A percentile compares a stretch with the other conserved stretches of the same genome.
phyloP scores from a whole-genome alignment of 2,888 invertebrate genomes.

The Dryocosmus kuriphilus region DNA sequence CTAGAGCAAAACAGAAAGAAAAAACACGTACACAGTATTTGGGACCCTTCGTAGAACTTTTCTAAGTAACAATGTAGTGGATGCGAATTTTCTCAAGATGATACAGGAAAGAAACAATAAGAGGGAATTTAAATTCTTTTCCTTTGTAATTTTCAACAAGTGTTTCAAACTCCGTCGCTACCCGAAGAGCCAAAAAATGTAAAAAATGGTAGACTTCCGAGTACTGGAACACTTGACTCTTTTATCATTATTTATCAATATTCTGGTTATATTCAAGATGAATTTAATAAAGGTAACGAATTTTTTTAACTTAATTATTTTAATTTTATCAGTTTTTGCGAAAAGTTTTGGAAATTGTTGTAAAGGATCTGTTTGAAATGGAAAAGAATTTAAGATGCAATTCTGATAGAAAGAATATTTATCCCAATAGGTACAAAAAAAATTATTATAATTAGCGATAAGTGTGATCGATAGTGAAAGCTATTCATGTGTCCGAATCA shows the following conservation, averaged over 20 bases:
- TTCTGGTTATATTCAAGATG: neutral
- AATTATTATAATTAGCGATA: slow-evolving; percentile 53
- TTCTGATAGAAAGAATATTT: slow-evolving; percentile 35
- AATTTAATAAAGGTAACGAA: neutral
- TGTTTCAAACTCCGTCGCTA: neutral
- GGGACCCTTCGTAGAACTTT: slow-evolving; percentile 67
- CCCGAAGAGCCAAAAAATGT: neutral
- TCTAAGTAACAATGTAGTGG: slow-evolving; percentile 52
- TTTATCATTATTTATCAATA: neutral
- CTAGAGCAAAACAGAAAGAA: slow-evolving; percentile 44
- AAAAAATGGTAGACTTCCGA: neutral
- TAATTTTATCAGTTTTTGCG: neutral
- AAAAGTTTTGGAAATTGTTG: slow-evolving; percentile 2
- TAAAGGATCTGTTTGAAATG: slow-evolving; percentile 21
- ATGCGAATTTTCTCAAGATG: slow-evolving; percentile 24
- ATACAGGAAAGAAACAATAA: slow-evolving; percentile 37
- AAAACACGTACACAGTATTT: slow-evolving; percentile 59
- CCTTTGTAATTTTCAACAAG: neutral
- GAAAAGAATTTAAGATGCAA: slow-evolving; percentile 10
- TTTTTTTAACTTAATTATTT: neutral
- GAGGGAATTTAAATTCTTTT: slow-evolving; percentile 6
- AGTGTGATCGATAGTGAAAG: slow-evolving; percentile 44
- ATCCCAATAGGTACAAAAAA: slow-evolving; percentile 44
- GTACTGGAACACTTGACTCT: neutral
- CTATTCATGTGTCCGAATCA: slow-evolving; percentile 30